Percentiles rank a stretch among this genome's conserved stretches.
phyloP scores from a whole-genome alignment of 2,888 invertebrate genomes.

The Scaptomyza flava region DNA sequence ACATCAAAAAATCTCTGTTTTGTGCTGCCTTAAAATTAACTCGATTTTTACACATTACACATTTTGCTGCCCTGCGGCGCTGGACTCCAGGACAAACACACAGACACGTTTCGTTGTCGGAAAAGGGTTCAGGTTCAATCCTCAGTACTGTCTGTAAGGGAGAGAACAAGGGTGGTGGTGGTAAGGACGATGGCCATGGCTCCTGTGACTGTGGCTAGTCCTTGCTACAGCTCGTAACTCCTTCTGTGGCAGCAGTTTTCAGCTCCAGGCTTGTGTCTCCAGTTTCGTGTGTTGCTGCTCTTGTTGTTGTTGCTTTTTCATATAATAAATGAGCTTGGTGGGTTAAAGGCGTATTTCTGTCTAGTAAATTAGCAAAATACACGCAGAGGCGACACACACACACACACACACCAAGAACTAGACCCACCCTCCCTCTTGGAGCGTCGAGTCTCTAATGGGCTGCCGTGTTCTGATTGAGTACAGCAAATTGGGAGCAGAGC shows the following conservation, averaged over 20 bases:
- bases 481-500: constrained; percentile 70
- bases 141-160: constrained; percentile 25
- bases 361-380: constrained; percentile 83
- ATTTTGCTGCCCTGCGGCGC: constrained; percentile 52
- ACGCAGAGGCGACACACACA: constrained; percentile 64
- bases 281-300: constrained; percentile 12
- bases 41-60: constrained; percentile 70
- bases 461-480: constrained; percentile 81
- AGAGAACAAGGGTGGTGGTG: not conserved
- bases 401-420: constrained; percentile 17
- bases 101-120: constrained; percentile 44
- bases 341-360: constrained; percentile 83
- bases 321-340: constrained; percentile 83
- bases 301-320: constrained; percentile 65
- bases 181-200: constrained; percentile 8
- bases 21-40: constrained; percentile 73
- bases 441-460: constrained; percentile 70
- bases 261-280: constrained; percentile 34
- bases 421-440: constrained; percentile 38
- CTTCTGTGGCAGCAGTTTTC: constrained; percentile 37
- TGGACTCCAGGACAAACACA: constrained; percentile 38
- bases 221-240: constrained; percentile 50
- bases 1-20: constrained; percentile 72
- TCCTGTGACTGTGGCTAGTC: constrained; percentile 51
- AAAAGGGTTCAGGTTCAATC: constrained; percentile 56